phyloP scores from a whole-genome alignment of 2,888 invertebrate genomes.

The Polyommatus iphigenia region DNA sequence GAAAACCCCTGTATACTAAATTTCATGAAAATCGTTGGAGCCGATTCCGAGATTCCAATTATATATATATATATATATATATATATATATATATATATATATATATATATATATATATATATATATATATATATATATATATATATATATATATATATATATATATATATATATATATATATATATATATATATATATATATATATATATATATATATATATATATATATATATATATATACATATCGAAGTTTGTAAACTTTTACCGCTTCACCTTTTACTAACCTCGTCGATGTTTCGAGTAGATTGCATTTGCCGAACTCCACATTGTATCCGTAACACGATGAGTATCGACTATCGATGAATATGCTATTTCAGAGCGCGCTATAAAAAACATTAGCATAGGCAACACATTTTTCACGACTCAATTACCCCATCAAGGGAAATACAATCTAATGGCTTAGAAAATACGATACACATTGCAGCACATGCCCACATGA shows the following conservation, averaged over 20 bases:
- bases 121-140: no score
- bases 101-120: no score
- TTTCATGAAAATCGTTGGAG: no score
- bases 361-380: conserved; percentile 22
- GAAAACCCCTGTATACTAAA: no score
- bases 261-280: conserved; percentile 14
- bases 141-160: no score
- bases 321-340: background rate
- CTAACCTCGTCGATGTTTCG: background rate
- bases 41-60: no score
- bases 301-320: conserved; percentile 1
- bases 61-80: no score
- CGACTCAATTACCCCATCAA: conserved; percentile 1
- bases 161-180: no score
- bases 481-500: background rate
- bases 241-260: background rate
- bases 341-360: conserved; percentile 13
- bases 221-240: no score
- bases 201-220: no score
- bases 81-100: no score
- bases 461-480: conserved; percentile 23
- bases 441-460: conserved; percentile 25
- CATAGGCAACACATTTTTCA: conserved; percentile 24
- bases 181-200: no score
- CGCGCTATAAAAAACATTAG: conserved; percentile 25